phyloP scores from a whole-genome alignment of 2,797 vertebrate genomes.

The Lepidocolaptes lacrymiger region DNA sequence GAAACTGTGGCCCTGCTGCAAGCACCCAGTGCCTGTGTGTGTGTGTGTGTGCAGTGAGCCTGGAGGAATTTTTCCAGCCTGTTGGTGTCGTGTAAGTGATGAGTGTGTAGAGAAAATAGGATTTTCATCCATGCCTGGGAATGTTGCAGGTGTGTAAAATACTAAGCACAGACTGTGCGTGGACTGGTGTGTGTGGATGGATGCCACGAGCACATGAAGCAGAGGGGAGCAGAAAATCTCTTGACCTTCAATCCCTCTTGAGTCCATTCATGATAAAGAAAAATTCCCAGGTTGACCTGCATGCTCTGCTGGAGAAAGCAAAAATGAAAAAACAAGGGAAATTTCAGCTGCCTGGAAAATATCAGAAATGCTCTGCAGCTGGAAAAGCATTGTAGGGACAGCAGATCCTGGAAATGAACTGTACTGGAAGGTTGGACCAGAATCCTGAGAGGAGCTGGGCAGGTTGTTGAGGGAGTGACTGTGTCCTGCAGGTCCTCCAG shows the following conservation, averaged over 20 bases:
- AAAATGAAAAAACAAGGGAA: not conserved
- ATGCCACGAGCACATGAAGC: not conserved
- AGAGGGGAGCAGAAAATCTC: not conserved
- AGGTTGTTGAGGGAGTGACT: not conserved
- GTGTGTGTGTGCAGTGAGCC: not conserved
- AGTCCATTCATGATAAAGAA: rapidly evolving
- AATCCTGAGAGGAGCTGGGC: rapidly evolving
- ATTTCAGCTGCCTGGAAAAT: not conserved
- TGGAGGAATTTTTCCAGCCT: not conserved
- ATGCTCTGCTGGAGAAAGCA: not conserved
- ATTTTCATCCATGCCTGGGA: rapidly evolving
- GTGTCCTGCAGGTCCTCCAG: not conserved
- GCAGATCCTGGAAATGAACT: not conserved
- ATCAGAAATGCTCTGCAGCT: not conserved
- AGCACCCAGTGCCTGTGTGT: rapidly evolving
- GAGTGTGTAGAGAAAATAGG: not conserved
- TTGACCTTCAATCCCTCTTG: not conserved
- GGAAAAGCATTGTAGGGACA: not conserved
- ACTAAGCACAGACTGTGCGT: not conserved
- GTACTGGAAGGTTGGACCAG: not conserved
- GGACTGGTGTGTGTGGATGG: not conserved
- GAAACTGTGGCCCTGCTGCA: not conserved
- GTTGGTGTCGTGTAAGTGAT: not conserved
- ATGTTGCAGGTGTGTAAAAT: not conserved
- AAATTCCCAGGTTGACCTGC: not conserved